These are phyloP conservation scores for Nomada fabriciana DNA, from an alignment of 2,888 invertebrate species.

Conservation along the genomic window DNA sequence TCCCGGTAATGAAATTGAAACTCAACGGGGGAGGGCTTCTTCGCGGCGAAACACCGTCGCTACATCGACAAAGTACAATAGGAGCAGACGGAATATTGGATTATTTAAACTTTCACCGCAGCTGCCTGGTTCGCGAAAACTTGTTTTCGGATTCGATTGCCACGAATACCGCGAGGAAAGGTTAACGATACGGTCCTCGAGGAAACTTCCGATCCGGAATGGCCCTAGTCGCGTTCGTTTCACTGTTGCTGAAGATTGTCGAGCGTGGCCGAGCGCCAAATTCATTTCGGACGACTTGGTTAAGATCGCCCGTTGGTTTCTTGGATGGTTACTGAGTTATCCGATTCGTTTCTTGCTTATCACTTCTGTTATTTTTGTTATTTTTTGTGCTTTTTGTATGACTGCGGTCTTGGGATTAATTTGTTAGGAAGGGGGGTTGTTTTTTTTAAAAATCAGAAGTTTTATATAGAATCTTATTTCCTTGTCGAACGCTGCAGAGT, in stretches of 20 bases:
- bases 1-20: conserved; percentile 65
- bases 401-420: neutral
- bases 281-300: conserved; percentile 43
- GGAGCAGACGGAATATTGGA: conserved; percentile 53
- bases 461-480: neutral
- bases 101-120: conserved; percentile 71
- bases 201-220: conserved; percentile 26
- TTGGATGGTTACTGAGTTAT: conserved; percentile 16
- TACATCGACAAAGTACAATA: neutral
- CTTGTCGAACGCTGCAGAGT: no score
- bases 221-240: conserved; percentile 2
- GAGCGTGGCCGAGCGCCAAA: conserved; percentile 53
- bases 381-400: neutral
- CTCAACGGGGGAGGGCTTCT: conserved; percentile 41
- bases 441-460: no score
- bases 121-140: conserved; percentile 25
- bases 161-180: conserved; percentile 19
- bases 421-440: neutral
- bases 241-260: conserved; percentile 9
- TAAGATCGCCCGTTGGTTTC: conserved; percentile 22
- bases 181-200: conserved; percentile 46
- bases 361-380: neutral
- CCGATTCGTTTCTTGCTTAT: conserved; percentile 34
- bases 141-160: conserved; percentile 57
- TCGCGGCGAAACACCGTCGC: neutral